These are phyloP conservation scores for Hydriomena furcata DNA, from an alignment of 2,888 invertebrate genomes.

Conservation along the genomic window DNA sequence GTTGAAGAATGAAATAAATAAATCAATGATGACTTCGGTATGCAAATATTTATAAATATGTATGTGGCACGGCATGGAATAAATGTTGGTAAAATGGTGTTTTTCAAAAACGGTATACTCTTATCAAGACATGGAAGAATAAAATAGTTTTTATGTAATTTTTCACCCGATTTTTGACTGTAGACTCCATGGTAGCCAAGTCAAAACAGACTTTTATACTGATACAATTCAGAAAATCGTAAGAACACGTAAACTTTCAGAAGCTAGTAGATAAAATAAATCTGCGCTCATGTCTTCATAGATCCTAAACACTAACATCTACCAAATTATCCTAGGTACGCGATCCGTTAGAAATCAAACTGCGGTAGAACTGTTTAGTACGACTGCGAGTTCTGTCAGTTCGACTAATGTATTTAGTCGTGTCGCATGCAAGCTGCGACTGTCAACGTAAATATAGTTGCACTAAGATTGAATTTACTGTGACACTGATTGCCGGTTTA, in stretches of 20 bases:
- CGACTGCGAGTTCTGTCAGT: conserved; percentile 42
- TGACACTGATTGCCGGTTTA: conserved; percentile 1
- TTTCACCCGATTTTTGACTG: too few species aligned
- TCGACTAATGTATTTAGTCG: conserved; percentile 54
- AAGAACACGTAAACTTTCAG: too few species aligned
- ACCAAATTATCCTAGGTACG: conserved; percentile 44
- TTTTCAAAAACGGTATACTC: too few species aligned
- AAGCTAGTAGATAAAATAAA: too few species aligned
- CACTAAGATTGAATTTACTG: conserved; percentile 3
- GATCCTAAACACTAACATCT: conserved; percentile 41
- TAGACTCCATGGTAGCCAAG: too few species aligned
- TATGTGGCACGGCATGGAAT: too few species aligned
- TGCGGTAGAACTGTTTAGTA: conserved; percentile 53
- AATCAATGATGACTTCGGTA: too few species aligned
- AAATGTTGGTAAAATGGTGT: too few species aligned
- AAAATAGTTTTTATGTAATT: not conserved
- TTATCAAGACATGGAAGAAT: too few species aligned
- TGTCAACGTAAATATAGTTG: conserved; percentile 24
- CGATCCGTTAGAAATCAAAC: conserved; percentile 60
- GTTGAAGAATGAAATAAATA: not conserved
- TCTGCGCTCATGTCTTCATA: conserved; percentile 26
- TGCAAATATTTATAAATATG: too few species aligned
- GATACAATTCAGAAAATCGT: too few species aligned
- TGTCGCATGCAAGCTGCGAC: conserved; percentile 38
- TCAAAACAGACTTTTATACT: too few species aligned